A percentile compares a stretch with the other conserved stretches of the same genome.
These are phyloP conservation scores for Cheilinus undulatus DNA, from an alignment of 2,113 vertebrate genomes.

Conservation along the genomic window DNA sequence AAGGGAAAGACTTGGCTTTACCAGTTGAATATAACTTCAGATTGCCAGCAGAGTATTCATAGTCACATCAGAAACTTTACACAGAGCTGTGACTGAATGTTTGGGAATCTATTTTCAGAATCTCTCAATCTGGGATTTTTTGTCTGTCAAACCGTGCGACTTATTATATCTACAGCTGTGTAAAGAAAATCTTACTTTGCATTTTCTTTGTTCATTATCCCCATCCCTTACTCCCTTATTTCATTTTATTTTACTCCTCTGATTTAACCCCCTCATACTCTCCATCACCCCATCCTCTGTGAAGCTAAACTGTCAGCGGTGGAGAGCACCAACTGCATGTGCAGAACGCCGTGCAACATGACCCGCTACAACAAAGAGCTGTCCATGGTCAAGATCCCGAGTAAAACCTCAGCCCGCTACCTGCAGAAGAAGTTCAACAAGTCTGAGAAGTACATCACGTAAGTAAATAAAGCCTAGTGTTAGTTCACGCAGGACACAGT, in stretches of 20 bases:
- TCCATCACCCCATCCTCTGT: background rate
- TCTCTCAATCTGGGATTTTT: background rate
- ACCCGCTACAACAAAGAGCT: constrained; percentile 99
- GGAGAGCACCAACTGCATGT: constrained; percentile 94
- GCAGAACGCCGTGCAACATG: constrained; percentile 95
- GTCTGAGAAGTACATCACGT: constrained; percentile 98
- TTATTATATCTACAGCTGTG: background rate
- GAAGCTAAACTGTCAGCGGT: constrained; percentile 92
- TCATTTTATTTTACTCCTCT: background rate
- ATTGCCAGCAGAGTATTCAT: constrained; percentile 16
- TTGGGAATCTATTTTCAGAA: background rate
- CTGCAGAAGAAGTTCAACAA: constrained; percentile 99
- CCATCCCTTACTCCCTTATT: constrained; percentile 9
- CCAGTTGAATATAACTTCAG: background rate
- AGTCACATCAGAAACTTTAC: background rate
- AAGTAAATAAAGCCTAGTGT: too few relatives aligned
- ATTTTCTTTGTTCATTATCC: constrained; percentile 25
- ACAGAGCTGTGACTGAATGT: background rate
- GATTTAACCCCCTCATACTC: background rate
- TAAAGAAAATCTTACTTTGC: background rate
- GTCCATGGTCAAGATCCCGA: constrained; percentile 99
- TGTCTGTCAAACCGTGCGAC: background rate
- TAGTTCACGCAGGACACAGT: too few relatives aligned
- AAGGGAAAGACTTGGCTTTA: background rate
- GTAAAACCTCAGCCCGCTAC: constrained; percentile 97